A percentile compares a stretch with the other conserved stretches of the same genome.
phyloP scores from a whole-genome alignment of 2,888 invertebrate species.

The Adelognathus sp. region DNA sequence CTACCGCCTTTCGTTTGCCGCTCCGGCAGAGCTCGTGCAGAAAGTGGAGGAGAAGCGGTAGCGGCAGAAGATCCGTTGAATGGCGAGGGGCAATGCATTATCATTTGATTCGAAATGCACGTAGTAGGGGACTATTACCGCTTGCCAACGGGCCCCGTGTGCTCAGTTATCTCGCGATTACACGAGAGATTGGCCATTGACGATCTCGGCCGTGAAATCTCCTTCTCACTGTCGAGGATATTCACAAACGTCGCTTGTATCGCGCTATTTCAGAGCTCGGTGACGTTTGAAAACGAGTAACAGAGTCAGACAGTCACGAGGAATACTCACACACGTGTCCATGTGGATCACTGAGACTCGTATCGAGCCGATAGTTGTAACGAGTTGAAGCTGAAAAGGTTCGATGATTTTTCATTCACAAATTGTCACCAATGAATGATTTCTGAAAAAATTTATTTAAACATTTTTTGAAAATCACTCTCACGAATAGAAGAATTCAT shows the following conservation, averaged over 20 bases:
- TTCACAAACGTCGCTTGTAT: neutral
- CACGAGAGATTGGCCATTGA: slow-evolving; percentile 71
- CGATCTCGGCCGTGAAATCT: slow-evolving; percentile 57
- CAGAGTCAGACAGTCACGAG: slow-evolving; percentile 25
- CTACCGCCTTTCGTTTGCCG: slow-evolving; percentile 32
- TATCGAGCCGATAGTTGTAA: slow-evolving; percentile 11
- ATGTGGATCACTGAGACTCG: slow-evolving; percentile 38
- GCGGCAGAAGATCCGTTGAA: slow-evolving; percentile 40
- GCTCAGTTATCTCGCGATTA: slow-evolving; percentile 78
- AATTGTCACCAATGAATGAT: no score
- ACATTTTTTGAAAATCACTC: no score
- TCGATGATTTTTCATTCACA: slow-evolving; percentile 9
- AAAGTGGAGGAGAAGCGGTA: slow-evolving; percentile 27
- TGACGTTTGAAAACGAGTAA: slow-evolving; percentile 9
- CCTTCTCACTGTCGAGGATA: slow-evolving; percentile 30
- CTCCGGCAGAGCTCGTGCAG: slow-evolving; percentile 13
- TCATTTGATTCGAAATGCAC: slow-evolving; percentile 73
- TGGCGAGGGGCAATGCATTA: slow-evolving; percentile 67
- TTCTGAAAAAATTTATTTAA: no score
- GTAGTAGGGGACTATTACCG: slow-evolving; percentile 73
- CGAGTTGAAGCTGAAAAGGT: slow-evolving; percentile 47
- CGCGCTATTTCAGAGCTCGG: slow-evolving; percentile 9
- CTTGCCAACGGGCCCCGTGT: slow-evolving; percentile 63
- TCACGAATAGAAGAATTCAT: no score
- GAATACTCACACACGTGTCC: slow-evolving; percentile 14